Conservation (phyloP, 2,888 invertebrate species). For the Pogonocherus hispidulus region DNA sequence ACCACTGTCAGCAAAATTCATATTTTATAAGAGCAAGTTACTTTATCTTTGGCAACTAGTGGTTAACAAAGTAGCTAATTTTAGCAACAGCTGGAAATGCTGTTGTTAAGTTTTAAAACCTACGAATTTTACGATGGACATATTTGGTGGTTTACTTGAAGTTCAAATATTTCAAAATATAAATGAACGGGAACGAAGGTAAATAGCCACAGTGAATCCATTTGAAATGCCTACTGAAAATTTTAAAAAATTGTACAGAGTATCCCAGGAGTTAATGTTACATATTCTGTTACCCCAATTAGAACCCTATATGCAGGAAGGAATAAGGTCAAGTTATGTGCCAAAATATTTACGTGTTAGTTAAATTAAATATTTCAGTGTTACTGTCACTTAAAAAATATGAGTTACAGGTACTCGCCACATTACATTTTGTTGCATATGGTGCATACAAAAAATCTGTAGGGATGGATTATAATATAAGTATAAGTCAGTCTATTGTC, state of each 20-base stretch:
- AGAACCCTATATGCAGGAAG: background rate
- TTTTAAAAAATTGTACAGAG: background rate
- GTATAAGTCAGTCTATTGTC: background rate
- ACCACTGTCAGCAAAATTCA: no score
- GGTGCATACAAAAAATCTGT: background rate
- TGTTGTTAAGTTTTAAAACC: no score
- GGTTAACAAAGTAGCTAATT: no score
- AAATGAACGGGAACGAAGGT: no score
- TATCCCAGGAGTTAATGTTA: background rate
- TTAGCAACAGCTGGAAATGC: no score
- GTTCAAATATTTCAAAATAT: no score
- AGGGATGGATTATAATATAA: background rate
- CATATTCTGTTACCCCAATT: background rate
- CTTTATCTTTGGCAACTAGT: no score
- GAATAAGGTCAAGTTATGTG: background rate
- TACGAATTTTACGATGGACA: no score
- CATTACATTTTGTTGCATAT: background rate
- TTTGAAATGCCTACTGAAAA: background rate
- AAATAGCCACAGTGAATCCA: no score
- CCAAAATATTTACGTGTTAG: background rate
- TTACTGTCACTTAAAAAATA: background rate
- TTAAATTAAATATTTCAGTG: background rate
- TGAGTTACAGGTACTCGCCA: background rate
- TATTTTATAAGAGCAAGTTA: no score
- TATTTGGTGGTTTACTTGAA: no score